These are phyloP conservation scores for Altica lythri DNA, from an alignment of 2,888 invertebrate genomes.

Conservation along the genomic window DNA sequence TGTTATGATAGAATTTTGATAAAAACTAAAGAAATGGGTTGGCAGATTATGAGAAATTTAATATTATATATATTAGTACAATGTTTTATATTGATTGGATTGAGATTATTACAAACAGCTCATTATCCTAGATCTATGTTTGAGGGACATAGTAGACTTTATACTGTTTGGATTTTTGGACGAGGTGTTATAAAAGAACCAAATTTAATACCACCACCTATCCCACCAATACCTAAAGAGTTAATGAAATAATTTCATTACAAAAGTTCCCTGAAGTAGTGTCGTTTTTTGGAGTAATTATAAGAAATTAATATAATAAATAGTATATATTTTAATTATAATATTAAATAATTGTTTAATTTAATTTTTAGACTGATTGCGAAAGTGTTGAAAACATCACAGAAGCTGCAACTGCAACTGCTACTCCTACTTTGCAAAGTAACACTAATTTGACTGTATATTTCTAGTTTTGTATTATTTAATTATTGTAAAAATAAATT, in stretches of 20 bases:
- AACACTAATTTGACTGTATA: slow-evolving; percentile 64
- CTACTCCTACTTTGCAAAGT: slow-evolving; percentile 58
- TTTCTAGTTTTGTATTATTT: slow-evolving; percentile 52
- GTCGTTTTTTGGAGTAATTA: too few species aligned
- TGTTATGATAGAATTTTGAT: slow-evolving; percentile 49
- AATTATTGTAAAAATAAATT: slow-evolving; percentile 1
- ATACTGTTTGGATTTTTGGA: slow-evolving; percentile 53
- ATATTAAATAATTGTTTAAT: too few species aligned
- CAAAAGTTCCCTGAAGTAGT: neutral
- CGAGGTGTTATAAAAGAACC: slow-evolving; percentile 42
- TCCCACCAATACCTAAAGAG: slow-evolving; percentile 27
- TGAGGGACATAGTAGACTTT: slow-evolving; percentile 43
- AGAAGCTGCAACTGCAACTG: slow-evolving; percentile 52
- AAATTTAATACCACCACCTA: slow-evolving; percentile 6
- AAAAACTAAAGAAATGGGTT: slow-evolving; percentile 48
- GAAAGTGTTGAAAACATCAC: slow-evolving; percentile 59
- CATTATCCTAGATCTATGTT: slow-evolving; percentile 47
- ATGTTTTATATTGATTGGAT: slow-evolving; percentile 38
- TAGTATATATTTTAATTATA: too few species aligned
- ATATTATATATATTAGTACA: slow-evolving; percentile 45
- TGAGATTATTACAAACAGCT: slow-evolving; percentile 53
- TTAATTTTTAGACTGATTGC: slow-evolving; percentile 60
- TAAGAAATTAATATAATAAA: too few species aligned
- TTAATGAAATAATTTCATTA: slow-evolving; percentile 15
- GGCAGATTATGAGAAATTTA: slow-evolving; percentile 50